These are phyloP conservation scores for Porites lutea DNA, from an alignment of 64 coral and sea anemone species.

Conservation along the genomic window DNA sequence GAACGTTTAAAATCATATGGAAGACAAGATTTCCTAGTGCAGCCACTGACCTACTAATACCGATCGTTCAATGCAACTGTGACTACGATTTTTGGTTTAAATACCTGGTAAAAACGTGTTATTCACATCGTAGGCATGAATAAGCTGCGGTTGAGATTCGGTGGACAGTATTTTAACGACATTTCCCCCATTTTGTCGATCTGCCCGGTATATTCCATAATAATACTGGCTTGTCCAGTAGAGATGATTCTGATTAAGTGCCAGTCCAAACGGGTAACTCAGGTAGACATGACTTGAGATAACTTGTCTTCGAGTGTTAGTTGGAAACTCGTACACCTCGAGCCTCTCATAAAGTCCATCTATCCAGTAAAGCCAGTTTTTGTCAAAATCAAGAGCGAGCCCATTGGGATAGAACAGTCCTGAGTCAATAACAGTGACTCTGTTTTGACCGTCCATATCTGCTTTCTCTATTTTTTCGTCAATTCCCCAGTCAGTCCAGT, in stretches of 20 bases:
- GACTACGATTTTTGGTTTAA: too few relatives aligned
- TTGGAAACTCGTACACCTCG: conserved; percentile 32
- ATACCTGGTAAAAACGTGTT: not conserved
- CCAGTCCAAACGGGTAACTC: conserved; percentile 19
- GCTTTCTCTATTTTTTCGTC: conserved; percentile 47
- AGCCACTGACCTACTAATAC: too few relatives aligned
- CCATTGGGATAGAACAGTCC: conserved; percentile 31
- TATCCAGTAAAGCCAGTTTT: conserved; percentile 53
- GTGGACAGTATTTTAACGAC: not conserved
- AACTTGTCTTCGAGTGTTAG: conserved; percentile 6
- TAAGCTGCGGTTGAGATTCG: not conserved
- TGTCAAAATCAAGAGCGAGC: conserved; percentile 45
- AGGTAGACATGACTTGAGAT: not conserved
- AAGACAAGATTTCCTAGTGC: too few relatives aligned
- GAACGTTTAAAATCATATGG: too few relatives aligned
- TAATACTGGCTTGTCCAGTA: conserved; percentile 21
- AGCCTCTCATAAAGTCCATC: conserved; percentile 15
- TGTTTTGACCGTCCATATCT: conserved; percentile 30
- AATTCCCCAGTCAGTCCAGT: conserved; percentile 52
- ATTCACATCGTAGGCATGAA: not conserved
- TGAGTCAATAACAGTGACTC: not conserved
- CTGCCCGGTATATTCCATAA: not conserved
- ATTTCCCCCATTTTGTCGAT: conserved; percentile 11
- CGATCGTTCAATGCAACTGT: too few relatives aligned
- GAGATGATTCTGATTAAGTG: not conserved